phyloP scores from a whole-genome alignment of 2,797 vertebrate genomes.

The Aratinga solstitialis region DNA sequence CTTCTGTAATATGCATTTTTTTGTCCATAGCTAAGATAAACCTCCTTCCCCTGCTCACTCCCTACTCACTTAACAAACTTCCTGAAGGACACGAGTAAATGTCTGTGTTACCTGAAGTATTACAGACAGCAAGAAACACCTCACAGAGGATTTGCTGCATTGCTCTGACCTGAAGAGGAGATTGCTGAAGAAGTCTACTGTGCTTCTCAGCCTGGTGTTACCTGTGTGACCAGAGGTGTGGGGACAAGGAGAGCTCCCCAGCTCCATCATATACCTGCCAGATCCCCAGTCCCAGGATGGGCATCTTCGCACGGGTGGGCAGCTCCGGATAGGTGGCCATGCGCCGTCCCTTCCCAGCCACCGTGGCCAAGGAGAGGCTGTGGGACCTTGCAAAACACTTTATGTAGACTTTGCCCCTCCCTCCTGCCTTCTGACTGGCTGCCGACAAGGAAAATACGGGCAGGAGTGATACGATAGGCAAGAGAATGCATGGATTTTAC shows the following conservation, averaged over 20 bases:
- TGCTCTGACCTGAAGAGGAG: neutral
- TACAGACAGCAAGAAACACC: neutral
- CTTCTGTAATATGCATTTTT: neutral
- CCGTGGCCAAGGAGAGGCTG: rapidly evolving
- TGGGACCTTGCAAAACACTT: neutral
- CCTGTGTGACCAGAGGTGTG: neutral
- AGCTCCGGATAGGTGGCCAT: neutral
- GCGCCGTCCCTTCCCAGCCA: rapidly evolving
- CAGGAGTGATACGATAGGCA: neutral
- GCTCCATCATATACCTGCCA: neutral
- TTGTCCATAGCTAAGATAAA: neutral
- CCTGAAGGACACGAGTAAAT: neutral
- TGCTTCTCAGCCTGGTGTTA: neutral
- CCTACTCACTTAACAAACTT: neutral
- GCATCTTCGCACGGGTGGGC: neutral
- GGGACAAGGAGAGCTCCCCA: neutral
- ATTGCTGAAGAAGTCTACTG: rapidly evolving
- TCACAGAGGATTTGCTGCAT: neutral
- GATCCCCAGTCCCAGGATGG: neutral
- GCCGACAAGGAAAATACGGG: rapidly evolving
- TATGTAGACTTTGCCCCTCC: neutral
- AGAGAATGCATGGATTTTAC: neutral
- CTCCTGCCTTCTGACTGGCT: neutral
- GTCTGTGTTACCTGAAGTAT: neutral
- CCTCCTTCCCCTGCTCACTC: neutral